These are phyloP conservation scores for Pelusios castaneus DNA, from an alignment of 2,113 vertebrate species.

Conservation along the genomic window DNA sequence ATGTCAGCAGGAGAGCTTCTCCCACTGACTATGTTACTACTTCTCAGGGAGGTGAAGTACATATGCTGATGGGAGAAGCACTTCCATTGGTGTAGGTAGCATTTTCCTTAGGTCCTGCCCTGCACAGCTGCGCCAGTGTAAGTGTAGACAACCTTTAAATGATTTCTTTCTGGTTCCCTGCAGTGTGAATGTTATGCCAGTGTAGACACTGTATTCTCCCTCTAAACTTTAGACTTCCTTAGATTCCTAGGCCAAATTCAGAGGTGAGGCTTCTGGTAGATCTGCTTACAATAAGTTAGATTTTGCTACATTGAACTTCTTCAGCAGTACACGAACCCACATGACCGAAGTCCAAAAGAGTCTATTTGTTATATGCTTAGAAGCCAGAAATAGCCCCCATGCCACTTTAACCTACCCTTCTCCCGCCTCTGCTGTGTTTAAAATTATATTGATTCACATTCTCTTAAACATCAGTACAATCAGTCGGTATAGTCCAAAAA, in stretches of 20 bases:
- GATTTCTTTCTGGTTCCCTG: not conserved
- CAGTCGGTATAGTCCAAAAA: not conserved
- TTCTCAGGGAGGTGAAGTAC: not conserved
- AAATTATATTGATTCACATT: conserved; percentile 1
- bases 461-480: not conserved
- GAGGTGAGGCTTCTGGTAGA: not conserved
- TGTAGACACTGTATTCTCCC: not conserved
- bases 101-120: not conserved
- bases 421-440: not conserved
- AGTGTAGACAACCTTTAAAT: not conserved
- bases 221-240: not conserved
- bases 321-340: not conserved
- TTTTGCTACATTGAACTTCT: not conserved
- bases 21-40: not conserved
- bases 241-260: not conserved
- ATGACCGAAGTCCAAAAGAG: not conserved
- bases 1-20: not conserved
- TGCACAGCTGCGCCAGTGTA: not conserved
- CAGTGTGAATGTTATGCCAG: not conserved
- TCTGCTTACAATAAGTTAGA: not conserved
- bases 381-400: conserved; percentile 15
- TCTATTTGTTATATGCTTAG: not conserved
- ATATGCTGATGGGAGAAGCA: not conserved
- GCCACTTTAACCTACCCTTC: conserved; percentile 24
- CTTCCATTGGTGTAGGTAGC: not conserved